Conservation (phyloP, 2,113 vertebrate genomes). For the Arenaria interpres region DNA sequence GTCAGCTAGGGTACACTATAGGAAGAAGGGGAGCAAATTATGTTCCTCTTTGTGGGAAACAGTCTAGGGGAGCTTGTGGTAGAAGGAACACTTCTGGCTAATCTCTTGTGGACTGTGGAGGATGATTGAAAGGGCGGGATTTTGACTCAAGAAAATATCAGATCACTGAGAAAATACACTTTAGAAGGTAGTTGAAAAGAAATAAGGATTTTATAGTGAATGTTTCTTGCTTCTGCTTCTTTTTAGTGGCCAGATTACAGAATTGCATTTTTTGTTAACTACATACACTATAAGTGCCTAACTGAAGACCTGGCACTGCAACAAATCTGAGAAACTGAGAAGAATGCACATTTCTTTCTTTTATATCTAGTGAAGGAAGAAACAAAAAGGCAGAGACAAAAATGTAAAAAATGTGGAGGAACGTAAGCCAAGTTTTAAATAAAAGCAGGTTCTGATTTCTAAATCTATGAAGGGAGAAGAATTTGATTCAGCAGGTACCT, state of each 20-base stretch:
- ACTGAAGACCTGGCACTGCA: not conserved
- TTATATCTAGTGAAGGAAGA: not conserved
- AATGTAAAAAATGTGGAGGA: not conserved
- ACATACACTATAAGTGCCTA: not conserved
- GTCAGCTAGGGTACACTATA: accelerated
- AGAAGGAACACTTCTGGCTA: not conserved
- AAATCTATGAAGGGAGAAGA: not conserved
- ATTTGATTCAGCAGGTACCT: not conserved
- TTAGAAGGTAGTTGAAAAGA: not conserved
- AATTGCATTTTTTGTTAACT: not conserved
- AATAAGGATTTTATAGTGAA: not conserved
- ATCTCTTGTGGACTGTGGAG: not conserved
- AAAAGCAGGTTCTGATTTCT: not conserved
- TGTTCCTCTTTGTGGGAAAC: not conserved
- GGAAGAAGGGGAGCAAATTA: not conserved
- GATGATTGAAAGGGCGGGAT: not conserved
- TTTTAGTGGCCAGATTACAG: not conserved
- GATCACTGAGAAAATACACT: not conserved
- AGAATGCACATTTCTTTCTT: not conserved
- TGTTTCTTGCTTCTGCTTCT: not conserved
- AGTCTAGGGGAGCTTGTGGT: not conserved
- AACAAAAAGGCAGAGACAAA: not conserved
- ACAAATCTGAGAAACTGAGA: not conserved
- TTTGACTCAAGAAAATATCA: not conserved
- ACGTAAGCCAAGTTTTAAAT: not conserved